These are phyloP conservation scores for Amblyopsis hoosieri DNA, from an alignment of 2,797 vertebrate species.

Conservation along the genomic window DNA sequence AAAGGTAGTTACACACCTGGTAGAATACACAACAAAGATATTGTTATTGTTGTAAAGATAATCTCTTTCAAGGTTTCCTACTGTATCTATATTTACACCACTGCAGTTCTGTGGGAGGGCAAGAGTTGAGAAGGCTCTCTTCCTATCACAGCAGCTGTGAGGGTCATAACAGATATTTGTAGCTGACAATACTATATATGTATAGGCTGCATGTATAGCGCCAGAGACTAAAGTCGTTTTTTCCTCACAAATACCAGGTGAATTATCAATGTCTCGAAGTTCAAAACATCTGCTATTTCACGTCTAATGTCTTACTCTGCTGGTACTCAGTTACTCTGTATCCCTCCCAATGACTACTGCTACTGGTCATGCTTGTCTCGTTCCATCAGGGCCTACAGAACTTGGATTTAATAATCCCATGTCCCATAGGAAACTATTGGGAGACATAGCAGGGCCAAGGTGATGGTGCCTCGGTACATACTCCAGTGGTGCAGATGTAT, in stretches of 20 bases:
- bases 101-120: background rate
- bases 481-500: too few relatives aligned
- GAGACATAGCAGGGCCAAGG: slow-evolving; percentile 13
- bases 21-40: slow-evolving; percentile 8
- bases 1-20: slow-evolving; percentile 1
- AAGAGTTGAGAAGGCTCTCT: background rate
- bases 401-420: slow-evolving; percentile 28
- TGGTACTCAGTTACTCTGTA: background rate
- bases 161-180: background rate
- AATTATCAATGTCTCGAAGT: background rate
- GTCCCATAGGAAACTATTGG: slow-evolving; percentile 11
- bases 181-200: background rate
- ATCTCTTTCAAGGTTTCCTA: background rate
- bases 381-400: slow-evolving; percentile 29
- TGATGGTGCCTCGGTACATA: slow-evolving; percentile 10
- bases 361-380: slow-evolving; percentile 31
- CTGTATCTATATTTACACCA: background rate
- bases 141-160: background rate
- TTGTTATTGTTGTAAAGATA: slow-evolving; percentile 13
- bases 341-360: background rate
- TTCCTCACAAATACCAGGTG: background rate
- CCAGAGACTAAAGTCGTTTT: background rate
- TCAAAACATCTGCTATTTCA: background rate
- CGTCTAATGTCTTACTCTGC: background rate
- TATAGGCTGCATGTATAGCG: background rate